Evolutionary conservation across 2,113 vertebrate species (phyloP), one percentile per base, ranked within the genome.

Genomic region (Python bivittatus): DNA sequence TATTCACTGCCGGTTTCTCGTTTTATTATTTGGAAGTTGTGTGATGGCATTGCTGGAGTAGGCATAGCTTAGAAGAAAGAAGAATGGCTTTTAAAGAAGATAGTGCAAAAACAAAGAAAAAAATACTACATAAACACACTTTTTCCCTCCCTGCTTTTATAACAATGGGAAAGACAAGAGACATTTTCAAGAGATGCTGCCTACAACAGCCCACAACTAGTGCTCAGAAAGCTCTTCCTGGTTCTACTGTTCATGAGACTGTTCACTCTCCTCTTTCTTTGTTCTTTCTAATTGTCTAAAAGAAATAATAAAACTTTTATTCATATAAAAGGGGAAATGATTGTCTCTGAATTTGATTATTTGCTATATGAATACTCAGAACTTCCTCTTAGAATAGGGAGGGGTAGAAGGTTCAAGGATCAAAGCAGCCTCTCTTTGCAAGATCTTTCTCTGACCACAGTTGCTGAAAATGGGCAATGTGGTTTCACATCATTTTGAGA

Each of bases 201-300:
- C 92, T 89, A 93, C 90, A 92, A 96, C 96, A 96, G 93, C 44
- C 57, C 0, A 4, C 60, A 72, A 92, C 91, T 84, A 95, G 88
- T 92, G 90, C 29, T 93, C 92, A 88, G 93, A 95, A 96, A 95
- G 94, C 88, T 97, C 95, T 93, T 95, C 92, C 94, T 92, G 93
- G 95, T 96, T 89, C 91, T 96, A 94, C 91, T 89, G 84, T 96
- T 93, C 95, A 94, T 95, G 79, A 96, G 96, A 96, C 95, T 96
- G 95, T 97, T 97, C 86, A 94, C 97, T 97, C 96, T 97, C 96
- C 94, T 95, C 97, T 97, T 97, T 97, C 96, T 98, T 97, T 97
- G 97, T 97, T 97, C 97, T 98, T 98, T 98, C 96, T 97, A 98
- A 97, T 98, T 95, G 97, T 97, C 96, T 97, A 97, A 97, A 91